Evolutionary conservation across 2,888 invertebrate species (phyloP), one percentile per base, ranked within the genome.

Genomic region (Meghimatium bilineatum): DNA sequence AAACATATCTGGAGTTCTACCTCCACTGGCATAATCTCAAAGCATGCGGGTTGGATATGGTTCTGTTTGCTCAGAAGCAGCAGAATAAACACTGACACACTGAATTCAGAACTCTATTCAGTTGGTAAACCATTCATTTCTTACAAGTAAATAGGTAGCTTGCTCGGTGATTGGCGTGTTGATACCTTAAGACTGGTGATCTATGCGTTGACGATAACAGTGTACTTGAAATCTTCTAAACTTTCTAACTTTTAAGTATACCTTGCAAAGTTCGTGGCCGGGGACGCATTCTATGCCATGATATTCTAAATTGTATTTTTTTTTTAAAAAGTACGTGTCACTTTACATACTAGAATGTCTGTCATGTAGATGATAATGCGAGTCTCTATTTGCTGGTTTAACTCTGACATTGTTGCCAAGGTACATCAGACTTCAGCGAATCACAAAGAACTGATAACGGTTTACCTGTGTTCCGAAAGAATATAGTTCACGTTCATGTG

Each of bases 121-220:
- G 56, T 23, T 17, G 32, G 32, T 67, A 32, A 32, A 3, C 23
- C 69, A 34, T 69, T 34, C 69, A 34, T 17, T 32, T 69, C 36
- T 69, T 20, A 32, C 1, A 20, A 36, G 20, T 69, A 14, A 14
- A 17, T 23, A 17, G 56, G 10, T 34, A 26, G 36, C 34, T 26
- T 66, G 66, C 29, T 66, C n/a, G 2, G 29, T 75, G 75, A 75
- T 49, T 75, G 75, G 75, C 75, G 75, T 75, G 75, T 75, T 75
- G 44, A 75, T 49, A 52, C 56, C 12, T 49, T 56, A 69, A 75
- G 75, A 29, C 75, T 52, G n/a, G 49, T 17, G 52, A 75, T 75
- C 52, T 75, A 29, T 75, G 17, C 14, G 32, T n/a, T 12, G 52
- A 56, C 14, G 56, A 75, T 75, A 74, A 75, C 52, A 34, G 20